Evolutionary conservation across 2,797 vertebrate genomes (phyloP), one percentile per base, ranked within the genome.

Genomic region (Sebastes paucispinis): DNA sequence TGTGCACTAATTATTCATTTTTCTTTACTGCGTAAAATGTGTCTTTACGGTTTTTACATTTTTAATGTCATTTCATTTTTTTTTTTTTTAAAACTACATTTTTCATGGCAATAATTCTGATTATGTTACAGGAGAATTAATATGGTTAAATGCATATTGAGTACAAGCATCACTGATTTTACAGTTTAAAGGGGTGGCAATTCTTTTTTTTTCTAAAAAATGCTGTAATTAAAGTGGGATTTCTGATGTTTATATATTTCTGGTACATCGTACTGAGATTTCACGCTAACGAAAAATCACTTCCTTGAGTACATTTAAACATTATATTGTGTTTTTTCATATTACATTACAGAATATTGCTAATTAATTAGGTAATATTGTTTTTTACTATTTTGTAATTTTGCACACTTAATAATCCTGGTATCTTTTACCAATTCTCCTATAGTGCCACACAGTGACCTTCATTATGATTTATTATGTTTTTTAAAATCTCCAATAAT

Each of bases 1-100:
- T 78, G 96, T 71, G 58, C 32, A 36, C 13, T 12, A 73, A 31
- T 9, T 0, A 68, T n/a, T 22, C 11, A 1, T 1, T 24, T 58
- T 12, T 24, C 3, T 13, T 58, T 4, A 55, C 25, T 55, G 62
- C 27, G 7, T 16, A 11, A 31, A 74, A 31, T 13, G 5, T 31
- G 22, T 63, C 16, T 60, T 63, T 58, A 25, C 3, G 29, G 58
- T 55, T 13, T 13, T 31, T 9, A 1, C 16, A 47, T 39, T 47
- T 47, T 32, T n/a, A 58, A n/a, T 16, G 4, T 52, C 2, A 25
- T 52, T 14, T 27, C 16, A 47, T 16, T 43, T 47, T 16, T 16
- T 1, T 47, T 47, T 32, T 16, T 69, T 11, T 14, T 1, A 13
- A 24, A 18, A 27, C 3, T 39, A 24, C 69, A 62, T 16, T 24